Percentiles rank a stretch among this genome's conserved stretches.
phyloP scores from a whole-genome alignment of 2,113 vertebrate species.

The Cichladusa arquata region DNA sequence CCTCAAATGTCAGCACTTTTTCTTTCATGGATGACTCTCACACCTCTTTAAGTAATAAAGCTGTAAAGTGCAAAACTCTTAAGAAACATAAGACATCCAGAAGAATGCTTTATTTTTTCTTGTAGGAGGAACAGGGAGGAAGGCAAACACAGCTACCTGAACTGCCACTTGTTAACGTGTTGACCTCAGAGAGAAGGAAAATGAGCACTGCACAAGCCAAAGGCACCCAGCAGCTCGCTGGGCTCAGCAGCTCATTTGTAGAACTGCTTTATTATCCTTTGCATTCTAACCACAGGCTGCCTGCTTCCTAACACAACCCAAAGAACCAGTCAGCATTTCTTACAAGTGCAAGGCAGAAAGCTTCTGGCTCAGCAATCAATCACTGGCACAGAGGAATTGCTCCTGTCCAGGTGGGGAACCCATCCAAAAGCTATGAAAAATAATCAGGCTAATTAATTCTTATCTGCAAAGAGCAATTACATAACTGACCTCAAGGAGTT shows the following conservation, averaged over 20 bases:
- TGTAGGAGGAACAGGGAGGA: background rate
- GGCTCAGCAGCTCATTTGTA: slow-evolving; percentile 32
- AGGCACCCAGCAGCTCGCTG: background rate
- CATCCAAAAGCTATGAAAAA: slow-evolving; percentile 90
- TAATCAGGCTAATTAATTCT: slow-evolving; percentile 98
- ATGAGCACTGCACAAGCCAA: background rate
- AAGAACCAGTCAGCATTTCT: background rate
- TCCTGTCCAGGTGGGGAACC: slow-evolving; percentile 93
- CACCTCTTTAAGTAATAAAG: background rate
- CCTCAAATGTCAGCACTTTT: background rate
- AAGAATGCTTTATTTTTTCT: background rate
- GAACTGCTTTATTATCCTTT: slow-evolving; percentile 66
- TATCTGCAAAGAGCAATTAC: slow-evolving; percentile 97
- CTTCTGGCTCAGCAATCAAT: slow-evolving; percentile 90
- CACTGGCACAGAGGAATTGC: slow-evolving; percentile 91
- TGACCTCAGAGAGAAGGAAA: background rate
- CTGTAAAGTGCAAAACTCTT: background rate
- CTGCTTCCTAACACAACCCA: slow-evolving; percentile 60
- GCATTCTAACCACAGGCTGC: slow-evolving; percentile 62
- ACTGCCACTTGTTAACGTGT: accelerated
- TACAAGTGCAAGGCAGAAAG: slow-evolving; percentile 6
- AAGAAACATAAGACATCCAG: background rate
- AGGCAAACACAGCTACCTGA: background rate
- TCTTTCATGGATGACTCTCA: background rate
- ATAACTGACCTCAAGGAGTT: slow-evolving; percentile 79